These are phyloP conservation scores for Scaptomyza tumidula DNA, from an alignment of 2,888 invertebrate species.

Conservation along the genomic window DNA sequence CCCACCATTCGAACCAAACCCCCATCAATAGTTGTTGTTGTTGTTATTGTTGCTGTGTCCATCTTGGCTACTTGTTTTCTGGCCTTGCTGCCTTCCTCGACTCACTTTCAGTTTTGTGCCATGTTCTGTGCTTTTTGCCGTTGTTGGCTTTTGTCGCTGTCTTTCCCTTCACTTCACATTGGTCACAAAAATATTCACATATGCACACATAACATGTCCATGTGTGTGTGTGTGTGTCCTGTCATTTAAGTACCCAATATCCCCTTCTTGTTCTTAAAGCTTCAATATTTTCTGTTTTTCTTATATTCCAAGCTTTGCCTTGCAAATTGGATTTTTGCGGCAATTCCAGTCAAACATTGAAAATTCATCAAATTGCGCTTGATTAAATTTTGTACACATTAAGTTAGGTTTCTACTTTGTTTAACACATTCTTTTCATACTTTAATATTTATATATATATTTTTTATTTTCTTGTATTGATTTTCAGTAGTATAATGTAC, in stretches of 20 bases:
- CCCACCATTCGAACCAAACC: background rate
- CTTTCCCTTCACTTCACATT: constrained; percentile 25
- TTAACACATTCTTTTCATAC: too few relatives aligned
- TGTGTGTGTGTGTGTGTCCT: constrained; percentile 8
- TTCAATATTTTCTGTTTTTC: constrained; percentile 8
- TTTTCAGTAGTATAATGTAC: too few relatives aligned
- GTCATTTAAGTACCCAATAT: constrained; percentile 24
- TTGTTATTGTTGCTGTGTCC: constrained; percentile 11
- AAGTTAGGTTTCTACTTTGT: background rate
- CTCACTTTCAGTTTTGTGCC: background rate
- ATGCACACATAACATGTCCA: constrained; percentile 1
- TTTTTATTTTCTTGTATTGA: too few relatives aligned
- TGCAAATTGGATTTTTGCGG: constrained; percentile 43
- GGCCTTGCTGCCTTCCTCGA: background rate
- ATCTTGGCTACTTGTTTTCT: constrained; percentile 30
- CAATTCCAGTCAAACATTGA: constrained; percentile 37
- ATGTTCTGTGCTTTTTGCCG: background rate
- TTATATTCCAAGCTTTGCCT: background rate
- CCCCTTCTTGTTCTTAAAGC: background rate
- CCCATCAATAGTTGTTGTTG: background rate
- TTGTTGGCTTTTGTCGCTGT: too few relatives aligned
- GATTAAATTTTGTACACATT: constrained; percentile 42
- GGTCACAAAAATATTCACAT: constrained; percentile 38
- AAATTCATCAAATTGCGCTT: constrained; percentile 51
- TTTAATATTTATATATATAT: too few relatives aligned